Base-by-base conservation (phyloP, 2,797 vertebrate species). In the Prunella strophiata region DNA sequence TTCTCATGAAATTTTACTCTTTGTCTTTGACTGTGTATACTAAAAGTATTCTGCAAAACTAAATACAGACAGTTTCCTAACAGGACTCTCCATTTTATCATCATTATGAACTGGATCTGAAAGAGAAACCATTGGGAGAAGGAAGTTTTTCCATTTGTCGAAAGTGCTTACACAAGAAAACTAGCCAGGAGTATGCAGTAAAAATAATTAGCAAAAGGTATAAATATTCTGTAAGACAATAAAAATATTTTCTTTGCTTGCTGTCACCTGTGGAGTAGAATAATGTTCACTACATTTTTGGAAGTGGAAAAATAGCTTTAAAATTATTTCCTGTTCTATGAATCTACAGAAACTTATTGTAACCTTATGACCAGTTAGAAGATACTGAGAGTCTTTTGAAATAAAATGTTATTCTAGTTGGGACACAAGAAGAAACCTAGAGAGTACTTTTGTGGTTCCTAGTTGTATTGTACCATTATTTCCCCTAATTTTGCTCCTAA, bases 191-290 rank as follows among this genome's bases (percentile, higher is more conserved):
- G 76, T 99, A 98, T 66, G 99, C 99, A 17, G 99, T 99, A 95
- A 99, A 99, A 98, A 99, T 99, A 83, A 98, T 99, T 98, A 99
- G 99, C 98, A 99, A 99, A 98, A 99, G 99, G 99, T 99, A 98
- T 74, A 93, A 85, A 89, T 75, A 67, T 95, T 95, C 88, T 88
- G 52, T 88, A 94, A 96, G 68, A 91, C 84, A 72, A 89, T 91
- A 96, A 96, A 93, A 70, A 43, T 93, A 75, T 94, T 94, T 91
- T 91, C 76, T 94, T 93, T 96, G 82, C 75, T 90, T 91, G 90
- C 88, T 92, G 73, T 96, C 92, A 77, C 52, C 45, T n/a, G 59
- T 89, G 74, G 48, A 94, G 68, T 93, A 93, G 74, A 92, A n/a
- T 87, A 74, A 82, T 63, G 57, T 68, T 89, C 27, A 6, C 23